Evolutionary conservation across 2,888 invertebrate genomes (phyloP), one percentile per base, ranked within the genome.

Genomic region (Mythimna ferrago): DNA sequence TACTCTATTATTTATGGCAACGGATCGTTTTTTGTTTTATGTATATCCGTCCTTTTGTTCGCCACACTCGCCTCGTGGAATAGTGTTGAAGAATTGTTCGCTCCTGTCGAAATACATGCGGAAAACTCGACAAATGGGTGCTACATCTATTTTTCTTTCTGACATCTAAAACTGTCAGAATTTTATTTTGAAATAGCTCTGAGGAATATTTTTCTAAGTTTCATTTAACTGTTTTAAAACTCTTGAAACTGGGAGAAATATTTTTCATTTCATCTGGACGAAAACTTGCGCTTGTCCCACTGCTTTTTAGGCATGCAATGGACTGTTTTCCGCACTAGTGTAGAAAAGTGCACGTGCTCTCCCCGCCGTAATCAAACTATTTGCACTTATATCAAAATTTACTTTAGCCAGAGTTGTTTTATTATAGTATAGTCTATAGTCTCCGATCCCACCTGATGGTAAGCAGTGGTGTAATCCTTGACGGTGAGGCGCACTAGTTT

Each of bases 11-110:
- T 58, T 58, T 58, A 58, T 10, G 58, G 9, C 4, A 0, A 16
- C 32, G 57, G 35, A 1, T 58, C 58, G 19, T 58, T 58, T 58
- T 57, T 58, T 58, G 35, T 58, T 58, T 58, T 58, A 58, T 58
- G 58, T 58, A 58, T 19, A 58, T 32, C 57, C 35, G 19, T 19
- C 2, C 32, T 58, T 58, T 70, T 48, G 56, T 70, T 35, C 2
- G 4, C 14, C 6, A 9, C 19, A 44, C 21, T 44, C 35, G 21
- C 19, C 0, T 10, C 19, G 35, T 44, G 3, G 19, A 44, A 70
- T n/a, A 38, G 48, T 53, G 53, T 69, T 58, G 58, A 68, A 32
- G 67, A 74, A 74, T 67, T 53, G 41, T 51, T 9, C 19, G 32
- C 16, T 53, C n/a, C 51, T 44, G n/a, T 68, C 41, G 53, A 68